Percentiles rank a stretch among this genome's conserved stretches.
phyloP scores from a whole-genome alignment of 2,113 vertebrate species.

The Mesembrinibis cayennensis region DNA sequence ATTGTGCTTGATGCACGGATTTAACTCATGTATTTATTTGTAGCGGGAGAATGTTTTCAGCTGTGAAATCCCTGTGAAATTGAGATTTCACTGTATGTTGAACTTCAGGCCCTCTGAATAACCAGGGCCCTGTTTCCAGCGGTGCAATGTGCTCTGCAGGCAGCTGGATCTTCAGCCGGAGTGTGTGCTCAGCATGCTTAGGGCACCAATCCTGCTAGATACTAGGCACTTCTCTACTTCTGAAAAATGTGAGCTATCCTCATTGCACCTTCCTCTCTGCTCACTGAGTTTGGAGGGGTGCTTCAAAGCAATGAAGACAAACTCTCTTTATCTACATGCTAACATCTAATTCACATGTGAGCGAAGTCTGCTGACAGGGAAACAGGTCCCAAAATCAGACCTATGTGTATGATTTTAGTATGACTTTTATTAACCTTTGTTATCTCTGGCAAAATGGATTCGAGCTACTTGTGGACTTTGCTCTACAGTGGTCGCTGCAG shows the following conservation, averaged over 20 bases:
- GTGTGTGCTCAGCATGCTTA: neutral
- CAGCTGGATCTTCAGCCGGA: neutral
- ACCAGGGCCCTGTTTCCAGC: neutral
- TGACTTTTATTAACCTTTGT: neutral
- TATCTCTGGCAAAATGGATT: neutral
- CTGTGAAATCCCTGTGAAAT: constrained; percentile 54
- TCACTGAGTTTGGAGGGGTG: neutral
- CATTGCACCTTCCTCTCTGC: neutral
- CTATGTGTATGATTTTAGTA: neutral
- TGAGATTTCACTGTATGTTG: neutral
- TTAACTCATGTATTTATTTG: neutral
- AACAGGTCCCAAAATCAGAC: neutral
- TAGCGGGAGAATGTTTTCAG: neutral
- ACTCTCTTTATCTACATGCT: neutral
- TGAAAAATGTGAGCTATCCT: neutral
- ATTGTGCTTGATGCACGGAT: neutral
- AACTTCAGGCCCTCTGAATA: neutral
- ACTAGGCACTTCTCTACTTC: neutral
- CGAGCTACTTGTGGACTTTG: neutral
- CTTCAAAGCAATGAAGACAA: neutral
- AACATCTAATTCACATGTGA: fast-evolving
- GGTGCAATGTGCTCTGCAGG: neutral
- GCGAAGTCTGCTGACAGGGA: neutral
- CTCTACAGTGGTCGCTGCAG: neutral
- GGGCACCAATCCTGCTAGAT: neutral